Base-by-base conservation (phyloP, 2,113 vertebrate species). In the Actenoides hombroni region DNA sequence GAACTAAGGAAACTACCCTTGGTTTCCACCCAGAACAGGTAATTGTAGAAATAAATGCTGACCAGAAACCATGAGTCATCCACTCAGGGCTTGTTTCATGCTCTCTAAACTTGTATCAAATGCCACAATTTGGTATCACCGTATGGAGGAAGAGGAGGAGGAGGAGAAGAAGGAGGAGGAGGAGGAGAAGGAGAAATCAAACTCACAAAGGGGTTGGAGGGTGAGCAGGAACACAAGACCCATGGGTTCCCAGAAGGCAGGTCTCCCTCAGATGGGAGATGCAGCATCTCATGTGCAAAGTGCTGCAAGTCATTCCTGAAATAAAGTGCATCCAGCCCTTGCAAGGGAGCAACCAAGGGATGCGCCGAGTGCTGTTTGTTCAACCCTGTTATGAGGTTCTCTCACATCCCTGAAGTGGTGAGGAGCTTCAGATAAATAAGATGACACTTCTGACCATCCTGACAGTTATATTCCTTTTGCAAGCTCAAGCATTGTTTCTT, bases 101-200 rank as follows among this genome's bases (percentile, higher is more conserved):
- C 40, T 74, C 67, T 86, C 40, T 63, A 49, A 53, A 74, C 12
- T 54, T 31, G 0, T 10, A 77, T 4, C 21, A 49, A 61, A 65
- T 44, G 21, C 44, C n/a, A 28, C 0, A 0, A 53, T 46, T 44
- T 74, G 29, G 26, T 29, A 3, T 24, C 20, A 12, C 21, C 0
- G 2, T 5, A 48, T 48, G 54, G n/a, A 65, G 49, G 48, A 86
- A 54, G 46, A 78, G 78, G 31, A 3, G 70, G 28, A 94, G 54
- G n/a, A 80, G 42, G 46, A 70, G 40, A 40, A 70, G 24, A 56
- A 79, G 28, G 12, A 76, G 28, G 31, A 79, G 28, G 10, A 76
- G 28, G 31, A 71, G 9, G 18, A 57, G 19, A 28, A 61, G 60
- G 54, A 67, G 28, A 40, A 23, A 18, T 44, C 60, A 40, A 29